A percentile compares a stretch with the other conserved stretches of the same genome.
These are phyloP conservation scores for Crypturellus undulatus DNA, from an alignment of 2,113 vertebrate species.

Conservation along the genomic window DNA sequence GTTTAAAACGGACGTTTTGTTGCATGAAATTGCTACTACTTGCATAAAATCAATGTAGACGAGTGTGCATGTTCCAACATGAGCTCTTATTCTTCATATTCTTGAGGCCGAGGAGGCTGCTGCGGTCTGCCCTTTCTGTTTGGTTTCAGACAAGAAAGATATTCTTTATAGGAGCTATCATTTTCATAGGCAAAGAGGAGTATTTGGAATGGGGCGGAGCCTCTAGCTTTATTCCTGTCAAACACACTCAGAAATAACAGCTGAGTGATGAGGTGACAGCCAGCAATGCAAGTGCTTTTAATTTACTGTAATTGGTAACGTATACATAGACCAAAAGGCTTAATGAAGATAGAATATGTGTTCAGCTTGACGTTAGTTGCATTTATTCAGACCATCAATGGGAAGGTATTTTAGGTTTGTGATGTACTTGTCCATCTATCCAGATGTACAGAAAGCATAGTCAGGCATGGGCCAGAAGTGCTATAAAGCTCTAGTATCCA, in stretches of 20 bases:
- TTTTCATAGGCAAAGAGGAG: not conserved
- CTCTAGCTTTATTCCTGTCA: not conserved
- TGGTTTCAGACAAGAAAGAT: not conserved
- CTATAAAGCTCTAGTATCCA: not conserved
- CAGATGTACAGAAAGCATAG: not conserved
- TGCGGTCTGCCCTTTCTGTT: not conserved
- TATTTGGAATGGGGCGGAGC: not conserved
- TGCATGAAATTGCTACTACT: not conserved
- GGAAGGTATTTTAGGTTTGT: not conserved
- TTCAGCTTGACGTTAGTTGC: not conserved
- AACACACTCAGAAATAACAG: not conserved
- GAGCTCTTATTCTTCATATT: not conserved
- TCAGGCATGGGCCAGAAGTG: not conserved
- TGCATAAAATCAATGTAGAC: not conserved
- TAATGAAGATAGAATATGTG: conserved; percentile 23
- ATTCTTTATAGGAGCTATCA: not conserved
- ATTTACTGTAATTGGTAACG: conserved; percentile 32
- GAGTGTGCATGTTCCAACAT: not conserved
- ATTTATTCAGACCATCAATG: not conserved
- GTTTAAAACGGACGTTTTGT: not conserved
- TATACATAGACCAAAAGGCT: not conserved
- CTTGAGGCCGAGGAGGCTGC: not conserved
- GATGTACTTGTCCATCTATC: not conserved
- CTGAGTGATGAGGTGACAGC: not conserved
- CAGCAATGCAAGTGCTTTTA: conserved; percentile 31